Evolutionary conservation across 2,797 vertebrate genomes (phyloP).

Genomic region (Silurus aristotelis): DNA sequence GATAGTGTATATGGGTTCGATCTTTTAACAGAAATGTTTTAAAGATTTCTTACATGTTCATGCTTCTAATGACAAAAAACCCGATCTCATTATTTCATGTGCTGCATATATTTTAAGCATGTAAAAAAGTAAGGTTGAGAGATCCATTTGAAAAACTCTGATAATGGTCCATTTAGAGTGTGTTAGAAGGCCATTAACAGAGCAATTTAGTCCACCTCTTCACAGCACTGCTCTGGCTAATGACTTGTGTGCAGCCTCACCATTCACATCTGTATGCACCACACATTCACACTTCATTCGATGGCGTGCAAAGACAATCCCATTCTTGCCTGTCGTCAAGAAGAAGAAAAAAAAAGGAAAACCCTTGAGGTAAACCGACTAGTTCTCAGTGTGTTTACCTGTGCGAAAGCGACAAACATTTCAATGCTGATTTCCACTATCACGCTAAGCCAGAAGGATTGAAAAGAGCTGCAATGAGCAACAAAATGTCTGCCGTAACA

Average conservation of each 20-base stretch:
- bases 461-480: background rate
- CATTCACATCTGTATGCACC: conserved; percentile 46
- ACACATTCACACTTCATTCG: conserved; percentile 43
- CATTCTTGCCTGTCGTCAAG: conserved; percentile 31
- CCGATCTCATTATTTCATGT: background rate
- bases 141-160: conserved; percentile 52
- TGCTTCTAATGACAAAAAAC: conserved; percentile 3
- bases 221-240: conserved; percentile 46
- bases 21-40: background rate
- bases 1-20: background rate
- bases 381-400: conserved; percentile 32
- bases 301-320: conserved; percentile 34
- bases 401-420: background rate
- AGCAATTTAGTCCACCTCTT: conserved; percentile 54
- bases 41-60: background rate
- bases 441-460: background rate
- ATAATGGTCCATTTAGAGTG: conserved; percentile 57
- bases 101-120: conserved; percentile 25
- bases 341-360: background rate
- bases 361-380: conserved; percentile 21
- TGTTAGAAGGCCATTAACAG: conserved; percentile 55
- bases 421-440: conserved; percentile 15
- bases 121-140: conserved; percentile 42
- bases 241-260: conserved; percentile 46
- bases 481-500: background rate